Evolutionary conservation across 2,113 vertebrate genomes (phyloP).

Genomic region (Salvelinus alpinus): DNA sequence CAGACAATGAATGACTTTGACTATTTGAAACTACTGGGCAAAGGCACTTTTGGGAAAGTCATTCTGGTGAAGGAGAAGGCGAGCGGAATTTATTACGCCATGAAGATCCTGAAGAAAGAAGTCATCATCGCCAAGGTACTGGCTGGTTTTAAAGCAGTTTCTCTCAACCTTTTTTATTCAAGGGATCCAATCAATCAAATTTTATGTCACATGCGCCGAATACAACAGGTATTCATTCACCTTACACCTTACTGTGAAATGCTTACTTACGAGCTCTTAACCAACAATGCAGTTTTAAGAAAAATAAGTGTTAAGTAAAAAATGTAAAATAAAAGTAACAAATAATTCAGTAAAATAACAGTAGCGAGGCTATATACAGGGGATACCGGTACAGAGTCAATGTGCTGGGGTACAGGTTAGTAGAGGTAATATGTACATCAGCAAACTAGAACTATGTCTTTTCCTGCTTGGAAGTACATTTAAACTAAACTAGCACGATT

Average conservation of each 20-base stretch:
- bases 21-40: constrained; percentile 98
- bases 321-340: too few species aligned
- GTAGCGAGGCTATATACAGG: too few species aligned
- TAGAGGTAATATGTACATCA: too few species aligned
- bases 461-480: too few species aligned
- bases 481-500: too few species aligned
- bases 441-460: neutral
- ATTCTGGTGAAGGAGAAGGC: constrained; percentile 98
- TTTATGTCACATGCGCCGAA: neutral
- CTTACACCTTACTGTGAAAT: neutral
- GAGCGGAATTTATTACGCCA: constrained; percentile 93
- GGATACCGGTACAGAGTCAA: too few species aligned
- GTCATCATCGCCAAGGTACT: constrained; percentile 95
- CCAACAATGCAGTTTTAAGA: too few species aligned
- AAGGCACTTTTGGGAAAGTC: constrained; percentile 97
- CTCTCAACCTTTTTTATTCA: neutral
- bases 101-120: constrained; percentile 98
- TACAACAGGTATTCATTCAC: neutral
- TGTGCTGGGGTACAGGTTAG: too few species aligned
- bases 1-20: constrained; percentile 99
- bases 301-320: too few species aligned
- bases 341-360: too few species aligned
- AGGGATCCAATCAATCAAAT: too few species aligned
- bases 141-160: neutral
- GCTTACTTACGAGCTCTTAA: neutral